phyloP scores from a whole-genome alignment of 2,113 vertebrate species.

The Triplophysa rosa region DNA sequence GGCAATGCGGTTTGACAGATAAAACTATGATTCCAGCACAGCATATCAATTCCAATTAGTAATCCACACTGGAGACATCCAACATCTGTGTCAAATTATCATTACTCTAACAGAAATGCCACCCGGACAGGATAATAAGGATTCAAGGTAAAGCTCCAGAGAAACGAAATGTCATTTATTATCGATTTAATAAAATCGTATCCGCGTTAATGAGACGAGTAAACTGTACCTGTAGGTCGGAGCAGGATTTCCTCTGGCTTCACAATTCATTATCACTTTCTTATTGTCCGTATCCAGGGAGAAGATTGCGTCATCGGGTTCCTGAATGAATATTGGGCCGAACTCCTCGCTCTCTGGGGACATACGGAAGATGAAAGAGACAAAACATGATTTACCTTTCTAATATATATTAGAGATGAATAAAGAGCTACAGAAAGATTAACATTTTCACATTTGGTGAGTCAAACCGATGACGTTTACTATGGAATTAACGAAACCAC shows the following conservation, averaged over 20 bases:
- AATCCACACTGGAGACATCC: conserved; percentile 12
- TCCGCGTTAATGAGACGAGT: conserved; percentile 27
- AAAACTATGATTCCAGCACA: conserved; percentile 1
- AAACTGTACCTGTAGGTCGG: conserved; percentile 85
- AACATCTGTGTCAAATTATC: conserved; percentile 10
- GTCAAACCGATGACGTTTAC: no score
- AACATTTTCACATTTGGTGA: no score
- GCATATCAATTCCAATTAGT: conserved; percentile 19
- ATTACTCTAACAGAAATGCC: conserved; percentile 36
- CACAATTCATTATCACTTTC: conserved; percentile 88
- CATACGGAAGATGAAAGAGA: conserved; percentile 44
- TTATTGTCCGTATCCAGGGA: conserved; percentile 89
- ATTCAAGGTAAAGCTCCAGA: conserved; percentile 28
- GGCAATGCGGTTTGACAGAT: not conserved
- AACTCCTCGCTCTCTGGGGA: conserved; percentile 85
- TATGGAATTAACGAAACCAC: no score
- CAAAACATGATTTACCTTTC: not conserved
- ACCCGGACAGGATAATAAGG: conserved; percentile 13
- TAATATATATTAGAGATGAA: no score
- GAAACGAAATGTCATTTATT: conserved; percentile 35
- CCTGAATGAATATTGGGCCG: conserved; percentile 89
- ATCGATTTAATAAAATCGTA: conserved; percentile 18
- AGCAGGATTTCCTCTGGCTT: conserved; percentile 83
- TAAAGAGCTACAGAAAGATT: no score
- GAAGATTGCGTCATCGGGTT: conserved; percentile 87